Conservation (phyloP, 2,113 vertebrate species). For the Mastomys coucha region DNA sequence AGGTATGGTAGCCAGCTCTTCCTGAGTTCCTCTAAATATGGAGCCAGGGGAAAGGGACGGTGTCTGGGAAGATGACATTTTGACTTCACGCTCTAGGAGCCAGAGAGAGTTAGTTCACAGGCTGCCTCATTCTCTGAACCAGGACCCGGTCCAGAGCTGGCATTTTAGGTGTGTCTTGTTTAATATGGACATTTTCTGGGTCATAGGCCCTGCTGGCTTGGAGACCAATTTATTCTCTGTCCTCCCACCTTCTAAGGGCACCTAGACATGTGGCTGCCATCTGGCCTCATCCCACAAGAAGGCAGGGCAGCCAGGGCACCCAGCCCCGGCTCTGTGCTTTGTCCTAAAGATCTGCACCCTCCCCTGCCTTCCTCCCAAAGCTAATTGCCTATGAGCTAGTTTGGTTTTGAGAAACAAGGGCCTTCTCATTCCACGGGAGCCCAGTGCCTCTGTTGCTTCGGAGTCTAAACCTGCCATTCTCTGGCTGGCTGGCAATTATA, state of each 20-base stretch:
- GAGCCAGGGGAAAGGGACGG: background rate
- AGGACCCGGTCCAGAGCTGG: background rate
- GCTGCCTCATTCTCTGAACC: background rate
- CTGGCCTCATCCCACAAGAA: conserved; percentile 17
- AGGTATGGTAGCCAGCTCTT: background rate
- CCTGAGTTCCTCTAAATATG: background rate
- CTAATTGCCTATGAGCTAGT: conserved; percentile 56
- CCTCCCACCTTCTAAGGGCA: background rate
- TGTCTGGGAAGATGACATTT: background rate
- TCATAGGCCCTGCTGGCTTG: background rate
- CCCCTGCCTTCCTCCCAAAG: background rate
- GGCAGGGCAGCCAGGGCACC: conserved; percentile 1
- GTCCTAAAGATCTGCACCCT: conserved; percentile 23
- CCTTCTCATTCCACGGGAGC: conserved; percentile 49
- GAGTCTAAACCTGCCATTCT: conserved; percentile 72
- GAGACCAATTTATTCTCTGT: background rate
- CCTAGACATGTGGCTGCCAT: background rate
- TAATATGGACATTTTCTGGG: background rate
- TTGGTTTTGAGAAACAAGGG: conserved; percentile 71
- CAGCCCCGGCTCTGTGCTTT: conserved; percentile 2
- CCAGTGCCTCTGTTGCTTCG: background rate
- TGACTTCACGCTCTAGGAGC: no score
- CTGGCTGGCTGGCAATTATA: conserved; percentile 70
- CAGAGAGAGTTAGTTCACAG: background rate
- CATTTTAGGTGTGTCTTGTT: background rate